Conservation (phyloP, 2,113 vertebrate species). For the Morphnarchus princeps region DNA sequence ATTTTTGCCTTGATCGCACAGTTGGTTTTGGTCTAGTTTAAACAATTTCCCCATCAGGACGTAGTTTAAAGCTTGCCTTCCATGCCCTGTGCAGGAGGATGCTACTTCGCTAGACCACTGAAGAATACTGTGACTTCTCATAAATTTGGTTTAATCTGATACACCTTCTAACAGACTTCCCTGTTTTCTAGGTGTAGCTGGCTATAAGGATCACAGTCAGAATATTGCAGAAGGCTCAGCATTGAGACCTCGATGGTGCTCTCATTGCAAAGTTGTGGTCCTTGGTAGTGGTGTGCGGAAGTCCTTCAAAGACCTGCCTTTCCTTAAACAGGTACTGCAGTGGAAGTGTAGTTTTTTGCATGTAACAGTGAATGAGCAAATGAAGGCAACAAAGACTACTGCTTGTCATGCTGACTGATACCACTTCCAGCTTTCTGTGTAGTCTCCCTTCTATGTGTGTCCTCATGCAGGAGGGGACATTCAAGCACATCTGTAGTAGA, state of each 20-base stretch:
- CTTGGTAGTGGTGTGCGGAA: conserved; percentile 88
- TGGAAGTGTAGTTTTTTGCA: not conserved
- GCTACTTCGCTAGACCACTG: not conserved
- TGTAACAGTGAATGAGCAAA: not conserved
- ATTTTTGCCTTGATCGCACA: not conserved
- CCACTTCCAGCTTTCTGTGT: not conserved
- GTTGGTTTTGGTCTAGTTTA: not conserved
- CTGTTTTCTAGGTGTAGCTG: conserved; percentile 68
- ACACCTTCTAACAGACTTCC: not conserved
- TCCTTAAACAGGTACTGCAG: conserved; percentile 69
- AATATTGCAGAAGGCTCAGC: conserved; percentile 62
- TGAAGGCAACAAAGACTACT: not conserved
- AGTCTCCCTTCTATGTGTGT: not conserved
- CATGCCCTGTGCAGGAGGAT: not conserved
- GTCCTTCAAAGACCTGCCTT: conserved; percentile 77
- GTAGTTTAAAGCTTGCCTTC: not conserved
- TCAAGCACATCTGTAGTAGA: not conserved
- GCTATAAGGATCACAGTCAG: conserved; percentile 70
- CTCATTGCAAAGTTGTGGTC: conserved; percentile 90
- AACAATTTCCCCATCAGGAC: not conserved
- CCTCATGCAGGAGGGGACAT: not conserved
- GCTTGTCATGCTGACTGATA: not conserved
- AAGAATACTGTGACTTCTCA: not conserved
- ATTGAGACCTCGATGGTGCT: conserved; percentile 83
- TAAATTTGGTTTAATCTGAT: not conserved